Evolutionary conservation across 2,797 vertebrate species (phyloP).

Genomic region (Lagodon rhomboides): DNA sequence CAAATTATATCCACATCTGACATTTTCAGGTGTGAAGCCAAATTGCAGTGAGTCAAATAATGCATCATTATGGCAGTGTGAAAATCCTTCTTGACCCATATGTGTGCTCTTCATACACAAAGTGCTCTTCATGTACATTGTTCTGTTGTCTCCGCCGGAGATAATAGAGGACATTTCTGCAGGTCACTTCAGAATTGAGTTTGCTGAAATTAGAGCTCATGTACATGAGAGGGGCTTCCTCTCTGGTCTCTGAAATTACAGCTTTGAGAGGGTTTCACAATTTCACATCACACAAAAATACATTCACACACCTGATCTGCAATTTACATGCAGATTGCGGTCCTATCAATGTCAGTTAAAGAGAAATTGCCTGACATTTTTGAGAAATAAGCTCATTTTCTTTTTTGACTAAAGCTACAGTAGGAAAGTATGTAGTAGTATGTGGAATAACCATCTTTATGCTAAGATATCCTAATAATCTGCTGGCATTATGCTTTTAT

Average conservation of each 20-base stretch:
- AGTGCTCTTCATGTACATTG: conserved; percentile 45
- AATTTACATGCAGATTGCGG: background rate
- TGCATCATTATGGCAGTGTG: background rate
- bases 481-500: background rate
- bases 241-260: conserved; percentile 39
- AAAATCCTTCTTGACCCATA: conserved; percentile 24
- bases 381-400: background rate
- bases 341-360: background rate
- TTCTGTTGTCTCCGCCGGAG: conserved; percentile 23
- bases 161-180: conserved; percentile 19
- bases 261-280: conserved; percentile 13
- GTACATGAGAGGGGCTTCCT: conserved; percentile 17
- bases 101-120: conserved; percentile 10
- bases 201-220: conserved; percentile 42
- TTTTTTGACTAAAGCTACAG: background rate
- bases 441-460: background rate
- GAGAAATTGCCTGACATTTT: background rate
- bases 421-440: too few species aligned
- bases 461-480: background rate
- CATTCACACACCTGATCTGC: conserved; percentile 4
- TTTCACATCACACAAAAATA: background rate
- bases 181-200: conserved; percentile 24
- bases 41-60: conserved; percentile 3
- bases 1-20: background rate
- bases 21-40: conserved; percentile 1